Evolutionary conservation across 2,113 vertebrate species (phyloP), one percentile per base, ranked within the genome.

Genomic region (Gopherus flavomarginatus): DNA sequence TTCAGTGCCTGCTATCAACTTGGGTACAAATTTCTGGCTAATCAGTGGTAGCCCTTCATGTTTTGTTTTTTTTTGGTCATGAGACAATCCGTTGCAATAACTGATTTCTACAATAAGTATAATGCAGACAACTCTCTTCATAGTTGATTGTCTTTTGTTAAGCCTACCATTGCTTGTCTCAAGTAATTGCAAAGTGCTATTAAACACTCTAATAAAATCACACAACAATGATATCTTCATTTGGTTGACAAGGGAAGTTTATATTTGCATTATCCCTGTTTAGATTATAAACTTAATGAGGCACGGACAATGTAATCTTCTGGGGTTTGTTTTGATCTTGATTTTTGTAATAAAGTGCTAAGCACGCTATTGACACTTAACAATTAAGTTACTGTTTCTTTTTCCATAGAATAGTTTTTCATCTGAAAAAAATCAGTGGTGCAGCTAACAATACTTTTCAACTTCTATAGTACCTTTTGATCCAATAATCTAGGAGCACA

Each of bases 271-370:
- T 24, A 3, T 31, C 42, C 57, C n/a, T 79, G 26, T 82, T 81
- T 85, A 87, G 11, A 12, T 90, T 93, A 81, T 92, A 26, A n/a
- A 84, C 93, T 86, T 85, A 49, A 35, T 81, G 24, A 53, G 14
- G 82, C 80, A 52, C 24, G 16, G 85, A 56, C 62, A 59, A 16
- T 85, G 27, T 65, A 2, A 1, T 85, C 42, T 42, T 86, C 82
- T 62, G 95, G 56, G 77, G 90, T 92, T 92, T 85, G 52, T 26
- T 88, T 95, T 94, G 10, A 35, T 91, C 57, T 24, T 94, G 88
- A 85, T 94, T 89, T 94, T 96, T 94, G 88, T n/a, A 62, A 62
- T 86, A 77, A 91, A 83, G 78, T n/a, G 52, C n/a, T 95, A 86
- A 80, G 53, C 87, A 44, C 1, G 2, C 26, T 85, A 88, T 78